Conservation (phyloP, 2,113 vertebrate genomes). For the Calidris pugnax region DNA sequence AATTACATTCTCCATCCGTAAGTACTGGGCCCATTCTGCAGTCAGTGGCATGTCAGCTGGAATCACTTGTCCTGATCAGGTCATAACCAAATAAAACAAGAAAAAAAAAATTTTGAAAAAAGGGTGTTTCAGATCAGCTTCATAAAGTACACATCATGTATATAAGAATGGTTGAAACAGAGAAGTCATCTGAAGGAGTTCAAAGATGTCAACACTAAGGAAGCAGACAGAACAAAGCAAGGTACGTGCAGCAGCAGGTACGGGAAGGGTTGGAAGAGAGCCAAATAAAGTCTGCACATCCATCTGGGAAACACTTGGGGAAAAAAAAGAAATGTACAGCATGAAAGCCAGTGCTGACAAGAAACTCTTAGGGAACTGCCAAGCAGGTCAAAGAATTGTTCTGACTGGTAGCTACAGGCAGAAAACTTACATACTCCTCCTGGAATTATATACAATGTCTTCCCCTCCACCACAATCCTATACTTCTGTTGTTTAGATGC, state of each 20-base stretch:
- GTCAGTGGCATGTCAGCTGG: not conserved
- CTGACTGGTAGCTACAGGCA: not conserved
- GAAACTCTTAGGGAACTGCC: not conserved
- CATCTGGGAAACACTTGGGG: not conserved
- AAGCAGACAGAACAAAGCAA: not conserved
- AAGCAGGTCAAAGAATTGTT: not conserved
- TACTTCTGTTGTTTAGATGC: not conserved
- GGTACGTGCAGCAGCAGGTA: not conserved
- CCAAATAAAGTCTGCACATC: not conserved
- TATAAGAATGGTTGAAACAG: not conserved
- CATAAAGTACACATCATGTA: not conserved
- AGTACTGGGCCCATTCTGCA: not conserved
- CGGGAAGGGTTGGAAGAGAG: not conserved
- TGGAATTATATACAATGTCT: not conserved
- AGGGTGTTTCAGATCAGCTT: not conserved
- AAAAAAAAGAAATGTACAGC: not conserved
- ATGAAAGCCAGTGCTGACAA: conserved; percentile 11
- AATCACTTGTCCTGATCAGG: not conserved
- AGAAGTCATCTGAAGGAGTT: not conserved
- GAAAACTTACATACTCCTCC: not conserved
- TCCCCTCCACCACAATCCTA: not conserved
- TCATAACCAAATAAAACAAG: not conserved
- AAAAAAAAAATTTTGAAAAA: too few species aligned
- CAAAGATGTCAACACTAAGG: not conserved
- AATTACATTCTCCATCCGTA: not conserved